phyloP scores from a whole-genome alignment of 1,140 invertebrate species.

The Drosophila quadrilineata region DNA sequence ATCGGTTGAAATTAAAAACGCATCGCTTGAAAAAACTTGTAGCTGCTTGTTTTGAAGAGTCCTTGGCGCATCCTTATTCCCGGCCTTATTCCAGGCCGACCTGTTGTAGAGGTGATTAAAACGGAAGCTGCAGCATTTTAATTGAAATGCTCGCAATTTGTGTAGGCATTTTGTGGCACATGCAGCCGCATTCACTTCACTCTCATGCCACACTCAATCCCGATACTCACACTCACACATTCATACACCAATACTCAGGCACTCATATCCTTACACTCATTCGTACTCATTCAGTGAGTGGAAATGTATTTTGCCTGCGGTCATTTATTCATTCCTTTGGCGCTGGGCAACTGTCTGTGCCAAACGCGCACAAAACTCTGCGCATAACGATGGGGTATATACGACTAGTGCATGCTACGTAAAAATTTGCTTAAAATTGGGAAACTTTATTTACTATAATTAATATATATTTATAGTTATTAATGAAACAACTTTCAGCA shows the following conservation, averaged over 20 bases:
- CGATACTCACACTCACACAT: neutral
- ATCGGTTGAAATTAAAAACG: slow-evolving; percentile 36
- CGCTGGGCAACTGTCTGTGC: slow-evolving; percentile 11
- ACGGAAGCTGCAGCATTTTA: slow-evolving; percentile 68
- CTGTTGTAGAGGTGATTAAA: slow-evolving; percentile 68
- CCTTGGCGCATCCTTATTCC: neutral
- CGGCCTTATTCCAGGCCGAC: neutral
- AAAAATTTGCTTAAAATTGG: no score
- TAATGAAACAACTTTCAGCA: no score
- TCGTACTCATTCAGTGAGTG: slow-evolving; percentile 9
- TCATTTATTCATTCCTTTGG: slow-evolving; percentile 36
- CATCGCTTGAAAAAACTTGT: slow-evolving; percentile 18
- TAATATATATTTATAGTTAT: no score
- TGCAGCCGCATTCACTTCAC: slow-evolving; percentile 23
- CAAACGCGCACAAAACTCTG: neutral
- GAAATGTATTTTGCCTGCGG: slow-evolving; percentile 26
- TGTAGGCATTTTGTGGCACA: slow-evolving; percentile 53
- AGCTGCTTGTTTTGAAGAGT: neutral
- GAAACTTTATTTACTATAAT: no score
- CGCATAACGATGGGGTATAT: no score
- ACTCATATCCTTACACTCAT: slow-evolving; percentile 6
- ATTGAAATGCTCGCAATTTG: slow-evolving; percentile 69
- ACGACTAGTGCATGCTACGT: no score
- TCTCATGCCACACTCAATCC: slow-evolving; percentile 2
- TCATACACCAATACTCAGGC: no score